These are phyloP conservation scores for Drosophila gaucha DNA, from an alignment of 2,888 invertebrate genomes.

Conservation along the genomic window DNA sequence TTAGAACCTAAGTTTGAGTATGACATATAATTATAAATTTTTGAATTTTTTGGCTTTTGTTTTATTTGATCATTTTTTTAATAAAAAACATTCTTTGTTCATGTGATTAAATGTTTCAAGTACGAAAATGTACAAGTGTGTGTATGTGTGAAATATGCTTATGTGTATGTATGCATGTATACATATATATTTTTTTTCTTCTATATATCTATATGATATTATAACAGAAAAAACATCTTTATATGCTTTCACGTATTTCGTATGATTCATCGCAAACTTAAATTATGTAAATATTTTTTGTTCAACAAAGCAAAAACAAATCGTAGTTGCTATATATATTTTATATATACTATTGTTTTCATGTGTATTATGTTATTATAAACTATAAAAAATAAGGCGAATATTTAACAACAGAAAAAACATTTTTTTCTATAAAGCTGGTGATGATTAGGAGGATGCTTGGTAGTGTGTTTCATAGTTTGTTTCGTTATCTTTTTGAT, in stretches of 20 bases:
- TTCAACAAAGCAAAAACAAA: constrained; percentile 59
- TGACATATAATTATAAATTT: constrained; percentile 8
- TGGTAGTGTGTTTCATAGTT: constrained; percentile 36
- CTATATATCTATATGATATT: constrained; percentile 65
- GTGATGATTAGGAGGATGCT: constrained; percentile 52
- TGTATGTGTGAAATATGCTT: constrained; percentile 33
- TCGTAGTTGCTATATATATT: constrained; percentile 31
- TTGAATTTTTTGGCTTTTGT: constrained; percentile 32
- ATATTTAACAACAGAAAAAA: constrained; percentile 65
- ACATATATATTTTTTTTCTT: constrained; percentile 53
- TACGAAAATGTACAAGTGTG: constrained; percentile 39
- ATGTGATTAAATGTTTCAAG: constrained; percentile 62
- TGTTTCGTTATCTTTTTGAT: constrained; percentile 19
- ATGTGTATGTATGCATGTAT: constrained; percentile 43
- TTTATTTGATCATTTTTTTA: constrained; percentile 67
- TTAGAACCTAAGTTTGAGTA: constrained; percentile 18
- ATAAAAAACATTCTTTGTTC: constrained; percentile 75
- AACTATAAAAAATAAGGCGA: constrained; percentile 68
- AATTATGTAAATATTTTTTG: constrained; percentile 43
- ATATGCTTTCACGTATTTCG: constrained; percentile 17
- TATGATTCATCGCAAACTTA: constrained; percentile 50
- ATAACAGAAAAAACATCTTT: constrained; percentile 68
- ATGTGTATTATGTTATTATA: constrained; percentile 46
- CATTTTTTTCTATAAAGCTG: constrained; percentile 23
- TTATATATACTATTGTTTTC: constrained; percentile 11